Base-by-base conservation (phyloP, 2,113 vertebrate species). In the Sigmodon hispidus region DNA sequence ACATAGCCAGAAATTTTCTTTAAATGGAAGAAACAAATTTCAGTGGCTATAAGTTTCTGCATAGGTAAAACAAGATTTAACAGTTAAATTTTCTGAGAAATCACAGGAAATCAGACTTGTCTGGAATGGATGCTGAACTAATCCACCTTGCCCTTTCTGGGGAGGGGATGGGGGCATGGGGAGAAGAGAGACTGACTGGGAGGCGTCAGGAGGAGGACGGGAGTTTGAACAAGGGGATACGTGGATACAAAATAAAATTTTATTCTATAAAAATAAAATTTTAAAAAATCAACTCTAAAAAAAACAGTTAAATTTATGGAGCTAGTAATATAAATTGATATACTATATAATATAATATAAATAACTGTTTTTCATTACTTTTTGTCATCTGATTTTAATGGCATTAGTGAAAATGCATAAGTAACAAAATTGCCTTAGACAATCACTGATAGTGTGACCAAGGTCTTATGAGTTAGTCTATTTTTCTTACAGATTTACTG, bases 401-500 rank as follows among this genome's bases (percentile, higher is more conserved):
- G 21, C 8, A 1, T 86, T 52, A n/a, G 16, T 91, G 11, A 36
- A 79, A 43, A 91, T 16, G 6, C 9, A 72, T 21, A 67, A 40
- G 52, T 67, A 65, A 63, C 48, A 59, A 79, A 89, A 92, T 43
- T 59, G 21, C 21, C 50, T n/a, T 89, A 29, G 52, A 19, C 22
- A 31, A 36, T 8, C 43, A 10, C 90, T 43, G 77, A 5, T 87
- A 72, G 43, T 57, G 84, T 52, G 5, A 77, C 21, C 48, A 40
- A 36, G 7, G 3, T 40, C 59, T 24, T 96, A 48, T 72, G 36
- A 79, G 7, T 81, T 65, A 21, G 2, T 79, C 67, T 90, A 2
- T 40, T 94, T 86, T 85, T 88, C 63, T 79, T 94, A 29, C 45
- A 26, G 2, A 52, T 92, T 93, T 90, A 45, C 81, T 90, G 65